A percentile compares a stretch with the other conserved stretches of the same genome.
phyloP scores from a whole-genome alignment of 2,797 vertebrate species.

The Xiphorhynchus erythropygius region DNA sequence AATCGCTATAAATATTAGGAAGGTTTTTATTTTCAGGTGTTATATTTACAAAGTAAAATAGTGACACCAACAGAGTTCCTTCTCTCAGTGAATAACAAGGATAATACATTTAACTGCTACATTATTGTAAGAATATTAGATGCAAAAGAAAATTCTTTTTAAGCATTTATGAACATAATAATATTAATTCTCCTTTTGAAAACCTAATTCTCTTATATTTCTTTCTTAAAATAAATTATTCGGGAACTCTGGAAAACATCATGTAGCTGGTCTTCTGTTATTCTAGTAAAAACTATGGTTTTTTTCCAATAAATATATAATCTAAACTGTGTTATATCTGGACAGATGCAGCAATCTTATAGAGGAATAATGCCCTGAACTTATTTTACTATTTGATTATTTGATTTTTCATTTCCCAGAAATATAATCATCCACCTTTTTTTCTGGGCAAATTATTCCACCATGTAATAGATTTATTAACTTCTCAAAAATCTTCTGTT shows the following conservation, averaged over 20 bases:
- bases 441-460: slow-evolving; percentile 2
- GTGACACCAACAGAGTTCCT: background rate
- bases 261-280: background rate
- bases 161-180: background rate
- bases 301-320: background rate
- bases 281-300: background rate
- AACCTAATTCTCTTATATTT: background rate
- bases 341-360: background rate
- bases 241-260: background rate
- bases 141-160: background rate
- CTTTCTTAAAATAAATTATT: background rate
- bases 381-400: background rate
- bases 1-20: background rate
- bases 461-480: slow-evolving; percentile 27
- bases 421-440: background rate
- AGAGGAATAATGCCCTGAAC: background rate
- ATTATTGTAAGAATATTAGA: slow-evolving; percentile 6
- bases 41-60: slow-evolving; percentile 1
- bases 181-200: background rate
- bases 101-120: background rate
- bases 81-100: background rate
- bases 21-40: background rate
- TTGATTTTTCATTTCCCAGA: background rate
- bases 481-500: slow-evolving; percentile 30
- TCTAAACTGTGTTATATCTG: background rate